A percentile compares a stretch with the other conserved stretches of the same genome.
Evolutionary conservation across 2,113 vertebrate genomes (phyloP).

Genomic region (Cololabis saira): DNA sequence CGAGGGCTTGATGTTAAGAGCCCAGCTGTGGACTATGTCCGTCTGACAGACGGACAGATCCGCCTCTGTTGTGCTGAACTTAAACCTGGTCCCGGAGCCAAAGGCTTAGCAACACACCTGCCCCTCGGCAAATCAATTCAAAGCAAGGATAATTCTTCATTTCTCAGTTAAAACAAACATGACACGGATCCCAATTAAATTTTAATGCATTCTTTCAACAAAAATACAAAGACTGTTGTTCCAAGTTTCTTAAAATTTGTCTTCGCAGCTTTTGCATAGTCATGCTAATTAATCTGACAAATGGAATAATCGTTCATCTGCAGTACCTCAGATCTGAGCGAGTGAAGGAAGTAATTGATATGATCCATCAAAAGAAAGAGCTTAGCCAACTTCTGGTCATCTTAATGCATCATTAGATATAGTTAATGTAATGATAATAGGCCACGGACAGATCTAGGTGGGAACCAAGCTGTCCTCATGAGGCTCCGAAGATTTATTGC

Average conservation of each 20-base stretch:
- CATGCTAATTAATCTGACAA: no score
- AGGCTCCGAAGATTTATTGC: conserved; percentile 3
- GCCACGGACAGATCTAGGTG: conserved; percentile 19
- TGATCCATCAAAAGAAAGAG: no score
- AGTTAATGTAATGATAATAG: not conserved
- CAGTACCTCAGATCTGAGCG: no score
- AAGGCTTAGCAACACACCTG: conserved; percentile 37
- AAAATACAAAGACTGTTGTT: no score
- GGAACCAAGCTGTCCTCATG: not conserved
- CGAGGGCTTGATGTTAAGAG: conserved; percentile 24
- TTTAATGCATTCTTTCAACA: no score
- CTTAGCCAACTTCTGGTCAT: not conserved
- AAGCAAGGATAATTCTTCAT: not conserved
- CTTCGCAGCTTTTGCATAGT: no score
- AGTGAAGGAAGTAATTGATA: no score
- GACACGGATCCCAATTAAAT: not conserved
- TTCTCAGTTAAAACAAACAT: not conserved
- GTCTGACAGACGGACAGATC: conserved; percentile 24
- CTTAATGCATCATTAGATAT: not conserved
- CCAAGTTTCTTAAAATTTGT: no score
- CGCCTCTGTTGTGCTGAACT: conserved; percentile 9
- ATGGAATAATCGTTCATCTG: no score
- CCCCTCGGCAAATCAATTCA: not conserved
- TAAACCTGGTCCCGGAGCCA: conserved; percentile 23
- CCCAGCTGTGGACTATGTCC: conserved; percentile 35